Evolutionary conservation across 1,140 invertebrate species (phyloP), one percentile per base, ranked within the genome.

Genomic region (Anagrus nilaparvatae): DNA sequence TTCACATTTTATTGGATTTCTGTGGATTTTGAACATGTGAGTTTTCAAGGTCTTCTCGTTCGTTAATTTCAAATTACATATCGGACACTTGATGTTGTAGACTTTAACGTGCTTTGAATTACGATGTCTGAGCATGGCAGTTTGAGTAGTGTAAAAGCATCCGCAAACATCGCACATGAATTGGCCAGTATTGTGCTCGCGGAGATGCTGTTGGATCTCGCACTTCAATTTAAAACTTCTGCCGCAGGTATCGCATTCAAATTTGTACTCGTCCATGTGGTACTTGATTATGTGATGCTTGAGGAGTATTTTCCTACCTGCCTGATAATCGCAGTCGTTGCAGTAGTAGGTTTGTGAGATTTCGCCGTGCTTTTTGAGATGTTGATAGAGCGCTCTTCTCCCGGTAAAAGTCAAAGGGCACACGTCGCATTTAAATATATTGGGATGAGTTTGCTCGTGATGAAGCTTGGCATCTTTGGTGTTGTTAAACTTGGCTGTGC

Each of bases 1-100:
- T 40, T 84, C 80, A 54, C 86, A 89, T 9, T 49, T 48, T 52
- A 86, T 87, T 10, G 46, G 57, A 62, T n/a, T 57, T 16, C 50
- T 49, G 23, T 60, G 56, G 12, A 49, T 44, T 12, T 46, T 39
- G n/a, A n/a, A n/a, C 51, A 59, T 50, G 24, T 61, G 59, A 14
- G 42, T 54, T 16, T 62, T 58, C 2, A 62, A 40, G 25, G 55
- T 58, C 30, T 51, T 37, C 19, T 54, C 39, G 1, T 49, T 55
- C 3, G 48, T 16, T 0, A 58, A 31, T 5, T 52, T 55, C 31
- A 55, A 56, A 18, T 55, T 51, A 19, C 57, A 60, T 1, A 54
- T 39, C n/a, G 19, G 32, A n/a, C 55, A 61, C n/a, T 51, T 47
- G 18, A 50, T 60, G 24, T 51, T 58, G 30, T 50, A 54, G 1